Base-by-base conservation (phyloP, 2,888 invertebrate genomes). In the Amblyteles armatorius region DNA sequence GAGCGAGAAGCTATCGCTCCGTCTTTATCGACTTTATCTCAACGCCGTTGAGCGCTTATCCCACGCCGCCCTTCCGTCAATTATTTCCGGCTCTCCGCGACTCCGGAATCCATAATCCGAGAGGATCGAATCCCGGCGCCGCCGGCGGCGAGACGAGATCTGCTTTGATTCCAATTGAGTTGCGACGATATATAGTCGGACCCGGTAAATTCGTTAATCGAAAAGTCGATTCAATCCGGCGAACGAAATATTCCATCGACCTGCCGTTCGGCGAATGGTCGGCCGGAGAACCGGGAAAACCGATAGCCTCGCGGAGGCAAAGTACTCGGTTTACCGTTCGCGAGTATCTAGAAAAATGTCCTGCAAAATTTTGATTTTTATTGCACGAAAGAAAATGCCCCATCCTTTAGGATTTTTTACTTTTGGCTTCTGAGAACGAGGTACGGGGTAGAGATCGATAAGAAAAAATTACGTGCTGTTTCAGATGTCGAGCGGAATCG, bases 401-500 rank as follows among this genome's bases (percentile, higher is more conserved):
- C 4, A 0, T 13, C 44, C 5, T 48, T 16, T 4, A 48, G 44
- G 44, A 48, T 48, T 48, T 48, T 48, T 48, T 48, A 57, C 57
- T 26, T 1, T 13, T 26, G 57, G 55, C 57, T 57, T 13, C 4
- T 13, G 26, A 72, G 0, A 33, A 72, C 6, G 22, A 48, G 13
- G 63, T 50, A 60, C 29, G 79, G 48, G 7, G 78, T 81, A 78
- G 80, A 77, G 76, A 79, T 74, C 60, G 55, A 82, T 77, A 40
- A 40, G 67, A 80, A 80, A 65, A 48, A 6, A 6, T 16, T 40
- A 40, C 16, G 13, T 57, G 4, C 7, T 50, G 36, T 90, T 88
- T 76, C 89, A 93, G 93, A 93, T 94, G 93, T 92, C 93, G 92
- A 93, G 91, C 88, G 93, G 93, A 92, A 92, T 93, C 87, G 92